Evolutionary conservation across 2,888 invertebrate genomes (phyloP).

Genomic region (Drosophila anceps): DNA sequence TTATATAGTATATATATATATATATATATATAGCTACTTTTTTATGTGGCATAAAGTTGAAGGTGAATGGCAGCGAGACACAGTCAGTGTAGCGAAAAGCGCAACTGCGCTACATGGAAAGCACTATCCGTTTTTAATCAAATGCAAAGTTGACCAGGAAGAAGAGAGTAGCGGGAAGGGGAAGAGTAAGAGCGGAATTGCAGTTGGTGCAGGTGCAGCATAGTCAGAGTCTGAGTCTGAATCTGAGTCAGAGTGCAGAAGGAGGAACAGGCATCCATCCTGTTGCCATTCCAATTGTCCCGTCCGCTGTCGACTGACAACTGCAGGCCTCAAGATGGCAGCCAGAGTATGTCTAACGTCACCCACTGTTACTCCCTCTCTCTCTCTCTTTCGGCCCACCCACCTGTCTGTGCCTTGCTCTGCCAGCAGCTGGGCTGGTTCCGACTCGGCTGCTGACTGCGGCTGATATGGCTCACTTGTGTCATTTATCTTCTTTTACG

Average conservation of each 20-base stretch:
- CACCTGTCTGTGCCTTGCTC: slow-evolving; percentile 7
- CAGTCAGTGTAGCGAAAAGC: slow-evolving; percentile 5
- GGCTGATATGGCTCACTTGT: slow-evolving; percentile 79
- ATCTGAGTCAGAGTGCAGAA: neutral
- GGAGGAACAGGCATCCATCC: slow-evolving; percentile 4
- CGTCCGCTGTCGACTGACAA: slow-evolving; percentile 50
- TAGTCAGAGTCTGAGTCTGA: neutral
- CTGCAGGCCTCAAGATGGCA: slow-evolving; percentile 74
- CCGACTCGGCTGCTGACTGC: slow-evolving; percentile 56
- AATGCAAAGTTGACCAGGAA: slow-evolving; percentile 63
- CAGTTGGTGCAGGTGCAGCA: neutral
- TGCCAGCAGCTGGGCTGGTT: slow-evolving; percentile 41
- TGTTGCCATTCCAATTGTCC: slow-evolving; percentile 8
- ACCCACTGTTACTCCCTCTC: neutral
- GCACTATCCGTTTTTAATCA: slow-evolving; percentile 70
- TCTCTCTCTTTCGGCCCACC: neutral
- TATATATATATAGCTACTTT: neutral
- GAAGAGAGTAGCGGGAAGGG: neutral
- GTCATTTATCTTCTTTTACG: slow-evolving; percentile 80
- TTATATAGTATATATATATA: neutral
- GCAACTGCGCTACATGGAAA: slow-evolving; percentile 49
- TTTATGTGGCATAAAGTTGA: slow-evolving; percentile 31
- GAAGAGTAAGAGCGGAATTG: neutral
- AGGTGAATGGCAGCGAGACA: slow-evolving; percentile 33
- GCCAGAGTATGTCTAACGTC: slow-evolving; percentile 34